These are phyloP conservation scores for Pristis pectinata DNA, from an alignment of 2,797 vertebrate genomes.

Conservation along the genomic window DNA sequence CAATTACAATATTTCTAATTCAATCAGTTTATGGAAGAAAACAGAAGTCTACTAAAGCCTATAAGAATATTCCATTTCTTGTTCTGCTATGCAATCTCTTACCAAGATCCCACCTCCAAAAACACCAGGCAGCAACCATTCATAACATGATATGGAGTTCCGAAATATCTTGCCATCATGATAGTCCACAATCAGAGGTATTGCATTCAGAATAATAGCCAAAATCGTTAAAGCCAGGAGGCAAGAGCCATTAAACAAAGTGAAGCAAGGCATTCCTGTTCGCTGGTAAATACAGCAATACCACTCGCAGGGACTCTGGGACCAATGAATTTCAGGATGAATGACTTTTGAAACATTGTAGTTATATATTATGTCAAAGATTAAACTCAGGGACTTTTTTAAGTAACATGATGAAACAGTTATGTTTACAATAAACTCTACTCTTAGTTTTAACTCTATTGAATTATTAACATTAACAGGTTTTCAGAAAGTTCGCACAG, in stretches of 20 bases:
- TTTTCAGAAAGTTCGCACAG: not conserved
- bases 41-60: not conserved
- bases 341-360: not conserved
- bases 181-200: constrained; percentile 45
- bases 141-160: constrained; percentile 53
- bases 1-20: not conserved
- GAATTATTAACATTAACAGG: not conserved
- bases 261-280: constrained; percentile 41
- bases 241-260: constrained; percentile 51
- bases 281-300: not conserved
- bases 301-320: not conserved
- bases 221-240: constrained; percentile 47
- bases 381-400: not conserved
- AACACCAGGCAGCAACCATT: constrained; percentile 54
- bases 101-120: constrained; percentile 53
- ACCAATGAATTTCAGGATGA: not conserved
- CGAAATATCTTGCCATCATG: constrained; percentile 33
- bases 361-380: not conserved
- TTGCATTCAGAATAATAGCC: constrained; percentile 45
- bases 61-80: not conserved
- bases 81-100: constrained; percentile 40
- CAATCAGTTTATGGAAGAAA: not conserved
- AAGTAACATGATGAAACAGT: not conserved
- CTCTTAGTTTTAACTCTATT: not conserved
- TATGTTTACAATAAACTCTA: not conserved